Percentiles rank a stretch among this genome's conserved stretches.
Evolutionary conservation across 1,140 invertebrate genomes (phyloP).

Genomic region (Diuraphis noxia): DNA sequence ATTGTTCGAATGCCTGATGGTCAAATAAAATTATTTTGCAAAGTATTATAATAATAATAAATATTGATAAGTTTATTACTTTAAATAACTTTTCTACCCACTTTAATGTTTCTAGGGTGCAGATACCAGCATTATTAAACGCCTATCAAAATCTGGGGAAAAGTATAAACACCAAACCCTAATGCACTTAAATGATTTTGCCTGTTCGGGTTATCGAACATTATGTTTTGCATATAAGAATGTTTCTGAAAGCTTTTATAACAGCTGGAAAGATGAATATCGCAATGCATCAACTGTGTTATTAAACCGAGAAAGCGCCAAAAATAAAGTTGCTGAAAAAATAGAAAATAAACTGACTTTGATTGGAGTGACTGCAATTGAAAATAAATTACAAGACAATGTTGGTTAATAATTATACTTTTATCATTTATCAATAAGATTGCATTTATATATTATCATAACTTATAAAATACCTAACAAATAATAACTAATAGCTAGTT

Average conservation of each 20-base stretch:
- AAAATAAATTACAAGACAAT: constrained; percentile 80
- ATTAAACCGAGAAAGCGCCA: neutral
- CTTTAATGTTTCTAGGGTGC: constrained; percentile 30
- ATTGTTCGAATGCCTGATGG: constrained; percentile 29
- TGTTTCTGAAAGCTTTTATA: neutral
- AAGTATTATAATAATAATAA: neutral
- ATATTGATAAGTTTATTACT: neutral
- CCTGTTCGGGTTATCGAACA: constrained; percentile 23
- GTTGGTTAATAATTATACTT: constrained; percentile 61
- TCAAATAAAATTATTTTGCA: constrained; percentile 40
- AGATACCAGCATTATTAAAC: constrained; percentile 23
- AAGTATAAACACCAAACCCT: neutral
- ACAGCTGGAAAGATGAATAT: constrained; percentile 53
- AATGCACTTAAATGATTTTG: constrained; percentile 46
- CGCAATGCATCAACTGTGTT: constrained; percentile 55
- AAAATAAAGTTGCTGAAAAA: constrained; percentile 18
- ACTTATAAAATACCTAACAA: neutral
- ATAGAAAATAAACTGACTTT: constrained; percentile 70
- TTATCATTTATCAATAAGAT: neutral
- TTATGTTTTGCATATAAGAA: constrained; percentile 41
- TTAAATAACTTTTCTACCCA: neutral
- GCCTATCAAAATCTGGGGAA: neutral
- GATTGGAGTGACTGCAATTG: constrained; percentile 80
- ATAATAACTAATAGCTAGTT: neutral
- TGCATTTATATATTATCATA: neutral